Evolutionary conservation across 2,797 vertebrate species (phyloP).

Genomic region (Pipistrellus nathusii): DNA sequence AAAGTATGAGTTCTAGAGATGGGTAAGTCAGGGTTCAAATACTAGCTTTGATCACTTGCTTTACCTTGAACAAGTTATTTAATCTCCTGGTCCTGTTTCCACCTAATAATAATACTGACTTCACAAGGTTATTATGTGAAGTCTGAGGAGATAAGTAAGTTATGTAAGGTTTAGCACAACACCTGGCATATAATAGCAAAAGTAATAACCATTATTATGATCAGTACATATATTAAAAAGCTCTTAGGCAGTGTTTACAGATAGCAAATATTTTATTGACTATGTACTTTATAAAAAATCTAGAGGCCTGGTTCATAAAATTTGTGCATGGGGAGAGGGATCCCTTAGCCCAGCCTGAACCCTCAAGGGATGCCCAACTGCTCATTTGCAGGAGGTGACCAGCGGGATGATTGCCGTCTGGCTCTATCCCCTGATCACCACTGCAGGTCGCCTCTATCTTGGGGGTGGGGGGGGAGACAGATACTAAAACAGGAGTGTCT

Average conservation of each 20-base stretch:
- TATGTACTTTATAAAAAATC: not conserved
- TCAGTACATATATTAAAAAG: not conserved
- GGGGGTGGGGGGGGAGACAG: too few relatives aligned
- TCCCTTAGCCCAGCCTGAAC: too few relatives aligned
- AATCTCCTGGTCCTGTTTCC: not conserved
- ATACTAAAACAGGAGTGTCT: too few relatives aligned
- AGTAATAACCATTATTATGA: not conserved
- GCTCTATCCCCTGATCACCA: too few relatives aligned
- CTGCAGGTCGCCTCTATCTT: too few relatives aligned
- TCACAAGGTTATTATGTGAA: not conserved
- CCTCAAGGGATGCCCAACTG: too few relatives aligned
- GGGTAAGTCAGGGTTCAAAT: not conserved
- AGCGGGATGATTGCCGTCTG: fast-evolving
- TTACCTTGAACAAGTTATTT: not conserved
- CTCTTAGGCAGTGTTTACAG: not conserved
- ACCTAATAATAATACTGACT: not conserved
- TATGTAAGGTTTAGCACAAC: not conserved
- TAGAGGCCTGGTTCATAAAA: too few relatives aligned
- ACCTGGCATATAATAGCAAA: not conserved
- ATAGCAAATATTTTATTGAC: slow-evolving; percentile 42
- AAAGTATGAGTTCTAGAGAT: not conserved
- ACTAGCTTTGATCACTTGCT: not conserved
- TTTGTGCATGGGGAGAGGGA: too few relatives aligned
- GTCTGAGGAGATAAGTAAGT: not conserved
- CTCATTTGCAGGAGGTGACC: too few relatives aligned